Base-by-base conservation (phyloP, 2,888 invertebrate species). In the Oscheius onirici region DNA sequence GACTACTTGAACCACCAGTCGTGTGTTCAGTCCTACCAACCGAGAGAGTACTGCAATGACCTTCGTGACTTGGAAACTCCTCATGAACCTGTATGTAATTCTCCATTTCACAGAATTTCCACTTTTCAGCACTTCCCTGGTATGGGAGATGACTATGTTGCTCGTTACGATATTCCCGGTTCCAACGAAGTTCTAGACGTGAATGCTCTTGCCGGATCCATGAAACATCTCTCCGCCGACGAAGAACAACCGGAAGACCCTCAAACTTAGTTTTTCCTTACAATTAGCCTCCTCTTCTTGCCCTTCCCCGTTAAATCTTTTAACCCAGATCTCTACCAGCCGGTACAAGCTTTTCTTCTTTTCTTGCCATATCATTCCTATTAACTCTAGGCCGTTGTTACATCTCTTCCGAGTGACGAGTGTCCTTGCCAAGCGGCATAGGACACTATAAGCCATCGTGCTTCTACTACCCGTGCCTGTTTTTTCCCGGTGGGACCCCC, bases 311-410 rank as follows among this genome's bases (percentile, higher is more conserved):
- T 26, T 63, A 46, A 63, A 10, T 10, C 22, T 44, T n/a, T 44
- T 43, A 20, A 24, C 44, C 49, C 24, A n/a, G 49, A 49, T 49
- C 49, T 63, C 49, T 28, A 10, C n/a, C n/a, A 49, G 49, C 63
- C 49, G 63, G 63, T 63, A 63, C 46, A 46, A 46, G 11, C 26
- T 17, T 15, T 17, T 17, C 5, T 5, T 26, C 20, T 49, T 49
- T n/a, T 63, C 63, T 63, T 63, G 63, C 63, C 63, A 63, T 63
- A 63, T 63, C 63, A 63, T 46, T 17, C 44, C n/a, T 10, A 11
- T 8, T 17, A 3, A n/a, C 15, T 41, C 41, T 58, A 17, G 15
- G n/a, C 28, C 60, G 20, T 26, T 49, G n/a, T 22, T 2, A 6
- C 43, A 15, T 43, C 43, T 3, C 24, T 60, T n/a, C 17, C 15